Evolutionary conservation across 2,888 invertebrate genomes (phyloP).

Genomic region (Portevinia maculata): DNA sequence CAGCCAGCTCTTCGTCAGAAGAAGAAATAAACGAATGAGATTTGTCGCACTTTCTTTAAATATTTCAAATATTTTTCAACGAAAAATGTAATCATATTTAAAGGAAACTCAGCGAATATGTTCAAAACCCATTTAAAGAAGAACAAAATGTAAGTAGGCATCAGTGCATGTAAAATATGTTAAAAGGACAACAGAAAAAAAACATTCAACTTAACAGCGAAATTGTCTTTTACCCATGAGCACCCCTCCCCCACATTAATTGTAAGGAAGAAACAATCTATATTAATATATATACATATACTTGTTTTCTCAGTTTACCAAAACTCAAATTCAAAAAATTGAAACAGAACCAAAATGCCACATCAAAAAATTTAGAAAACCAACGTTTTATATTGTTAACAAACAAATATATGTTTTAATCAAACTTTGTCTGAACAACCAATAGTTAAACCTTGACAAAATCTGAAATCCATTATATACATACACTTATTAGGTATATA

Average conservation of each 20-base stretch:
- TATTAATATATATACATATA: slow-evolving; percentile 20
- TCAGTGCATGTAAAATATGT: slow-evolving; percentile 43
- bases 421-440: slow-evolving; percentile 23
- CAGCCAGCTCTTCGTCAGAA: slow-evolving; percentile 84
- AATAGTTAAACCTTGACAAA: slow-evolving; percentile 2
- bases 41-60: slow-evolving; percentile 83
- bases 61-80: slow-evolving; percentile 49
- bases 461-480: slow-evolving; percentile 7
- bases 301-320: slow-evolving; percentile 26
- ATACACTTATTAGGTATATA: too few relatives aligned
- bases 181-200: neutral
- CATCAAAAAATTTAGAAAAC: slow-evolving; percentile 20
- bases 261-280: slow-evolving; percentile 14
- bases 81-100: slow-evolving; percentile 63
- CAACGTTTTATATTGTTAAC: slow-evolving; percentile 12
- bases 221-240: slow-evolving; percentile 54
- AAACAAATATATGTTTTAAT: slow-evolving; percentile 23
- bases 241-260: slow-evolving; percentile 37
- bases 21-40: slow-evolving; percentile 83
- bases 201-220: slow-evolving; percentile 47
- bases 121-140: slow-evolving; percentile 12
- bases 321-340: slow-evolving; percentile 26
- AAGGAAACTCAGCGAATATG: slow-evolving; percentile 50
- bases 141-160: slow-evolving; percentile 60
- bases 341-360: slow-evolving; percentile 67